These are phyloP conservation scores for Patagioenas fasciata DNA, from an alignment of 2,113 vertebrate genomes.

Conservation along the genomic window DNA sequence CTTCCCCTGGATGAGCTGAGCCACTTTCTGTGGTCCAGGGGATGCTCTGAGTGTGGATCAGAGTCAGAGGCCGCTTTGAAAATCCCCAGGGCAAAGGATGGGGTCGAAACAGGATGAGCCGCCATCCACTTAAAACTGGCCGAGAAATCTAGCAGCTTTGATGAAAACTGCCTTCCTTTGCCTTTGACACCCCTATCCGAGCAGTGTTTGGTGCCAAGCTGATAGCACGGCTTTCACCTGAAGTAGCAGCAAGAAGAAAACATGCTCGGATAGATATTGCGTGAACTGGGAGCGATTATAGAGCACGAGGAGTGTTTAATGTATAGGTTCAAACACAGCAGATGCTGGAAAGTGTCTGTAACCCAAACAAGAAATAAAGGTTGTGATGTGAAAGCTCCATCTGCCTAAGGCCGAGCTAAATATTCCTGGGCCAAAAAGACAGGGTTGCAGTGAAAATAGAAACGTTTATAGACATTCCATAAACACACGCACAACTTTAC, in stretches of 20 bases:
- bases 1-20: not conserved
- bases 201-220: not conserved
- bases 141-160: not conserved
- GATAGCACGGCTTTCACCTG: not conserved
- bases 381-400: not conserved
- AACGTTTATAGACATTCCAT: not conserved
- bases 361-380: not conserved
- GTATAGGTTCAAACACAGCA: not conserved
- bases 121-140: not conserved
- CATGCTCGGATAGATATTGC: not conserved
- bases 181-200: not conserved
- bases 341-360: not conserved
- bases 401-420: not conserved
- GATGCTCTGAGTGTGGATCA: not conserved
- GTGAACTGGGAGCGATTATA: not conserved
- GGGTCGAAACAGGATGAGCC: not conserved
- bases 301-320: not conserved
- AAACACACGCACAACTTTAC: not conserved
- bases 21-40: not conserved
- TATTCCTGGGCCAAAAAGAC: not conserved
- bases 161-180: conserved; percentile 12
- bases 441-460: not conserved
- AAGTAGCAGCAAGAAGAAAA: not conserved
- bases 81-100: not conserved
- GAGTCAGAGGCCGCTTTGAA: conserved; percentile 31